These are phyloP conservation scores for Ellobius talpinus DNA, from an alignment of 2,113 vertebrate genomes.

Conservation along the genomic window DNA sequence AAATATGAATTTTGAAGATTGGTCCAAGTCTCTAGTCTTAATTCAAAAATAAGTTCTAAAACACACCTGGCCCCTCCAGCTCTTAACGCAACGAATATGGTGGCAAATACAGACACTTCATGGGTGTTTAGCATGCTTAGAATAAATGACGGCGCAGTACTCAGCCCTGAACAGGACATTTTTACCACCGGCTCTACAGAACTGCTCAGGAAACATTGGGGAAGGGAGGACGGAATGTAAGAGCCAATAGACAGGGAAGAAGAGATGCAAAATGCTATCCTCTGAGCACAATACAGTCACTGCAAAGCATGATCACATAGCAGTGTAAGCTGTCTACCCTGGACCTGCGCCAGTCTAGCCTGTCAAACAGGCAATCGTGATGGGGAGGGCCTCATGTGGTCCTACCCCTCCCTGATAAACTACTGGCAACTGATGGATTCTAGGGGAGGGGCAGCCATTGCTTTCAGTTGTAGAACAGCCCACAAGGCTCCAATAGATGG, in stretches of 20 bases:
- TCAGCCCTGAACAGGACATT: background rate
- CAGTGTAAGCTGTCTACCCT: background rate
- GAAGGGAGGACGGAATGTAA: background rate
- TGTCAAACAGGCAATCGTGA: too few relatives aligned
- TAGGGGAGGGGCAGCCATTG: background rate
- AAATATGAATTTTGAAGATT: constrained; percentile 38
- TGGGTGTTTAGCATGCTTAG: background rate
- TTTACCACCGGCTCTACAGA: background rate
- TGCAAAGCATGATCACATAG: background rate
- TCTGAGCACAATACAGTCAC: background rate
- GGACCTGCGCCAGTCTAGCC: background rate
- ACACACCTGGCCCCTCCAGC: background rate
- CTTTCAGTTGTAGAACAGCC: background rate
- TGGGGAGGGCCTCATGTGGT: background rate
- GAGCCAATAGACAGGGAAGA: background rate
- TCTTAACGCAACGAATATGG: too few relatives aligned
- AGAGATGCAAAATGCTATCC: background rate
- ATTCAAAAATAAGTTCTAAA: constrained; percentile 21
- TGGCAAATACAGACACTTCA: too few relatives aligned
- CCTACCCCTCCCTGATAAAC: background rate
- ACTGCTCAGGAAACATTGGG: background rate
- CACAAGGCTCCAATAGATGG: background rate
- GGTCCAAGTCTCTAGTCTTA: constrained; percentile 33
- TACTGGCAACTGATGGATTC: background rate
- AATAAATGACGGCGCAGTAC: too few relatives aligned